A percentile compares a stretch with the other conserved stretches of the same genome.
phyloP scores from a whole-genome alignment of 1,140 invertebrate species.

The Atta texana region DNA sequence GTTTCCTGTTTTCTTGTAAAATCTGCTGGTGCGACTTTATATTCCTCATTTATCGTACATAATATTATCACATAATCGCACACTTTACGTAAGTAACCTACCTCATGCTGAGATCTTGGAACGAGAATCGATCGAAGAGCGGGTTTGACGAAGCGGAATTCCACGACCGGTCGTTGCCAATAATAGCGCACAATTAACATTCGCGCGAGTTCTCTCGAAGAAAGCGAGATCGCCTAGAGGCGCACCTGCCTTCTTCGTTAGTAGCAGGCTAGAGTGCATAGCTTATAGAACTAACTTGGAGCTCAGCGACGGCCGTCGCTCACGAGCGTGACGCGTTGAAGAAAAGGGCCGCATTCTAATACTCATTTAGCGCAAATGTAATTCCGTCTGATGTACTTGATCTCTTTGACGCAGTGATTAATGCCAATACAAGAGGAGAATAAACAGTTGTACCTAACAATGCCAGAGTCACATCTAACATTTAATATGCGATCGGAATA shows the following conservation, averaged over 20 bases:
- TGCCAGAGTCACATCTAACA: not conserved
- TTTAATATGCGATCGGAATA: not conserved
- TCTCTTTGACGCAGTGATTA: not conserved
- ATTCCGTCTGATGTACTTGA: not conserved
- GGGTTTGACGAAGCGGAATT: slow-evolving; percentile 53
- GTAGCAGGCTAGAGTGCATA: slow-evolving; percentile 10
- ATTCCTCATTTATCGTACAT: not conserved
- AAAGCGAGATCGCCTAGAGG: slow-evolving; percentile 36
- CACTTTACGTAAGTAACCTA: slow-evolving; percentile 45
- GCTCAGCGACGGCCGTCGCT: slow-evolving; percentile 81
- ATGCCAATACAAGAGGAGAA: not conserved
- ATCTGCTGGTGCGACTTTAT: no score
- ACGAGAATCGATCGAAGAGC: slow-evolving; percentile 22
- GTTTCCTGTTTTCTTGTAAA: not conserved
- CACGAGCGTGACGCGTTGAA: slow-evolving; percentile 29
- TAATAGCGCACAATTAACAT: slow-evolving; percentile 62
- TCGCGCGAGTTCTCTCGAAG: slow-evolving; percentile 43
- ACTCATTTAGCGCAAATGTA: not conserved
- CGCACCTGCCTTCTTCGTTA: slow-evolving; percentile 76
- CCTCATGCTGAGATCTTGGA: slow-evolving; percentile 15
- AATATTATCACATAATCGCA: slow-evolving; percentile 29
- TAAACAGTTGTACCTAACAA: not conserved
- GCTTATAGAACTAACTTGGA: not conserved
- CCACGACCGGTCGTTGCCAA: slow-evolving; percentile 59
- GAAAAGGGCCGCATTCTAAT: slow-evolving; percentile 2